phyloP scores from a whole-genome alignment of 2,113 vertebrate species.

The Chamaetylas fuelleborni region DNA sequence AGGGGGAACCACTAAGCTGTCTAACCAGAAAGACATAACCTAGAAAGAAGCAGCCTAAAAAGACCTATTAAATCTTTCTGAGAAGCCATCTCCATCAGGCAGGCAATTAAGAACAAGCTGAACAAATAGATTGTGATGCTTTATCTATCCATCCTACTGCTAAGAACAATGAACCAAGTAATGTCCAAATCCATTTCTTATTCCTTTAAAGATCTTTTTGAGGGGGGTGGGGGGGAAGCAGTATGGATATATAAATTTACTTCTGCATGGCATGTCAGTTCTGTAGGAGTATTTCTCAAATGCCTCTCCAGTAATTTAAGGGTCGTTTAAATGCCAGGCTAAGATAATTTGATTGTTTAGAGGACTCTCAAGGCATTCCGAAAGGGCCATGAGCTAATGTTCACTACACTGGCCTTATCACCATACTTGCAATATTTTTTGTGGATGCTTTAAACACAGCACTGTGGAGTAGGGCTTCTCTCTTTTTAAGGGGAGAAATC shows the following conservation, averaged over 20 bases:
- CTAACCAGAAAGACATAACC: not conserved
- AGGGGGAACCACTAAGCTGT: not conserved
- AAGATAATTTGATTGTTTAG: not conserved
- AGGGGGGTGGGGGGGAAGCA: accelerated
- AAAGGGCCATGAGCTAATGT: not conserved
- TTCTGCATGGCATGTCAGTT: not conserved
- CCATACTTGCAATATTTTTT: not conserved
- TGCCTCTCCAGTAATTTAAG: not conserved
- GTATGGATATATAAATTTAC: not conserved
- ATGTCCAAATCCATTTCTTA: not conserved
- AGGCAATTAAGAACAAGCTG: not conserved
- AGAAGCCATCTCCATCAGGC: not conserved
- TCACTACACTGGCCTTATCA: not conserved
- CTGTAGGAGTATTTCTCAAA: not conserved
- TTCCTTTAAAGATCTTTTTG: not conserved
- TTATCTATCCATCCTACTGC: not conserved
- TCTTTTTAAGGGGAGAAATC: not conserved
- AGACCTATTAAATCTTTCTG: not conserved
- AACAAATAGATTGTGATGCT: not conserved
- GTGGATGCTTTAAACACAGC: not conserved
- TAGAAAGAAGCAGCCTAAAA: not conserved
- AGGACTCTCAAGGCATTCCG: not conserved
- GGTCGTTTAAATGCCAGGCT: not conserved
- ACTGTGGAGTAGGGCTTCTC: not conserved
- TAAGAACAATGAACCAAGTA: not conserved